phyloP scores from a whole-genome alignment of 2,797 vertebrate genomes.

The Bucorvus abyssinicus region DNA sequence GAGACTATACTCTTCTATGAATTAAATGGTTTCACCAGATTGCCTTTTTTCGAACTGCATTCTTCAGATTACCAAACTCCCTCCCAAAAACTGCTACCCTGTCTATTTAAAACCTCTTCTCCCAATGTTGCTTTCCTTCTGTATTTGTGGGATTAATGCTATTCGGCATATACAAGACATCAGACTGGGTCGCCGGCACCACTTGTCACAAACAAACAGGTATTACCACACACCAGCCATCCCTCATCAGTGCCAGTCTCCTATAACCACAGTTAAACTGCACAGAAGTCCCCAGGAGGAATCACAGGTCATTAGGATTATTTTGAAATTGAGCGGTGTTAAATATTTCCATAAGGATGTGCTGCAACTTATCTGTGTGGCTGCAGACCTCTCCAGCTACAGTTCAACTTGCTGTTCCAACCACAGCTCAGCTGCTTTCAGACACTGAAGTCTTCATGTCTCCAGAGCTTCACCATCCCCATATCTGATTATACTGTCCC shows the following conservation, averaged over 20 bases:
- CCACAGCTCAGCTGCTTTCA: not conserved
- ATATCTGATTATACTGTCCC: not conserved
- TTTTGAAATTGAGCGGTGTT: not conserved
- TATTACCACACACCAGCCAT: slow-evolving; percentile 2
- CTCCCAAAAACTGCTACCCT: not conserved
- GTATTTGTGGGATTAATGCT: not conserved
- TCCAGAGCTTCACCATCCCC: not conserved
- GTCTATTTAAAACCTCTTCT: not conserved
- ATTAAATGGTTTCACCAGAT: not conserved
- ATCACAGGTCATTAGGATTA: not conserved
- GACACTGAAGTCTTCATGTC: not conserved
- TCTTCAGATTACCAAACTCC: not conserved
- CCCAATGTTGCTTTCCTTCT: not conserved
- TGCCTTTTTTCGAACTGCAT: not conserved
- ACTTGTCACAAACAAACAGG: slow-evolving; percentile 11
- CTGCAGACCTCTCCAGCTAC: not conserved
- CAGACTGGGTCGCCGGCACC: not conserved
- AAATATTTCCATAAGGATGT: slow-evolving; percentile 1
- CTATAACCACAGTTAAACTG: not conserved
- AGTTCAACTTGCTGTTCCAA: not conserved
- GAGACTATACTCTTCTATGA: not conserved
- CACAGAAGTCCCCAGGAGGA: not conserved
- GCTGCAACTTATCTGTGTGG: not conserved
- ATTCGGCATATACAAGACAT: not conserved
- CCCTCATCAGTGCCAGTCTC: not conserved